Evolutionary conservation across 37 sponge, comb jelly and placozoan species (phyloP).

Genomic region (Oopsacas minuta): DNA sequence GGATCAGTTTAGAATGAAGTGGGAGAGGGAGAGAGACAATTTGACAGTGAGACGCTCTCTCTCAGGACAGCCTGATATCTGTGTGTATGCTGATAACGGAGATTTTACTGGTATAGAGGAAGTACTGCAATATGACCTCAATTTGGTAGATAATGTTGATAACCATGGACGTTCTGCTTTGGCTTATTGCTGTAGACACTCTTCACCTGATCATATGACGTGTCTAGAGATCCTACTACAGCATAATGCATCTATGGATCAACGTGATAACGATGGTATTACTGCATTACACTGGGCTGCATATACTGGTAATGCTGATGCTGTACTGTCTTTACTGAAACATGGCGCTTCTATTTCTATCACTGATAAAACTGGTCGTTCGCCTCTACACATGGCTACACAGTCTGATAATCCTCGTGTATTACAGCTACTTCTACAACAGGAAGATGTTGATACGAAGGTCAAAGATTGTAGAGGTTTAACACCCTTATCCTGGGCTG

Average conservation of each 20-base stretch:
- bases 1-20: not conserved
- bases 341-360: not conserved
- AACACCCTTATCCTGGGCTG: not conserved
- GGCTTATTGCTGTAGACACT: not conserved
- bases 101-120: not conserved
- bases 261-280: not conserved
- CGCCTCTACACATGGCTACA: not conserved
- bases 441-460: not conserved
- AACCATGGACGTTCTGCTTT: not conserved
- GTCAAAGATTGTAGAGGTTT: not conserved
- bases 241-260: not conserved
- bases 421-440: not conserved
- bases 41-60: not conserved
- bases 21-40: not conserved
- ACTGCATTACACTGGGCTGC: constrained; percentile 5
- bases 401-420: not conserved
- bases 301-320: not conserved
- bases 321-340: not conserved
- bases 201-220: not conserved
- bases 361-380: not conserved
- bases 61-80: not conserved
- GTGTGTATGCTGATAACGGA: not conserved
- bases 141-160: not conserved
- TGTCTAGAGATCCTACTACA: constrained; percentile 3
- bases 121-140: not conserved